phyloP scores from a whole-genome alignment of 2,888 invertebrate species.

The Folsomia candida region DNA sequence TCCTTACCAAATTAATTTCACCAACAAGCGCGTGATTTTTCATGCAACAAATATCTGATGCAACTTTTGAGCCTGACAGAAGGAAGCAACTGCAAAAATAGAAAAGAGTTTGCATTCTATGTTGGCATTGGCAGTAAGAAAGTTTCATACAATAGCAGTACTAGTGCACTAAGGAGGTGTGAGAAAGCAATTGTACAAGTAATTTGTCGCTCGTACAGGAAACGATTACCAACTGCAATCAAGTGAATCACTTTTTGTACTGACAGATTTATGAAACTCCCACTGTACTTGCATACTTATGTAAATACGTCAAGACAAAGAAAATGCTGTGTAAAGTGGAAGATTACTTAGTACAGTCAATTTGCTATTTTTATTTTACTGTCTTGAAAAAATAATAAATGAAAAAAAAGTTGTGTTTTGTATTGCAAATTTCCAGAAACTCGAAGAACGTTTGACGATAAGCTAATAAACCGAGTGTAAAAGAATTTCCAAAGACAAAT shows the following conservation, averaged over 20 bases:
- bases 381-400: neutral
- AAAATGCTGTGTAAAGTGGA: neutral
- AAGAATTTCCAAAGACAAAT: neutral
- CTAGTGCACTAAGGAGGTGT: no score
- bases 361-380: neutral
- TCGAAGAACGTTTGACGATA: no score
- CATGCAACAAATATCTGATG: neutral
- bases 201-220: neutral
- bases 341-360: no score
- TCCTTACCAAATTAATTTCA: slow-evolving; percentile 8
- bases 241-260: neutral
- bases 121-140: no score
- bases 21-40: neutral
- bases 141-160: no score
- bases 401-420: no score
- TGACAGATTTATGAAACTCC: neutral
- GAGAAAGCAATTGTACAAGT: neutral
- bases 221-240: neutral
- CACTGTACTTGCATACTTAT: neutral
- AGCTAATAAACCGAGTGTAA: no score
- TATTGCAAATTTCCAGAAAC: no score
- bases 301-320: no score
- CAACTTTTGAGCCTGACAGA: no score
- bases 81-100: no score
- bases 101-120: no score